These are phyloP conservation scores for Ophioderma brevispina DNA, from an alignment of 35 echinoderm and acorn worm species.

Conservation along the genomic window DNA sequence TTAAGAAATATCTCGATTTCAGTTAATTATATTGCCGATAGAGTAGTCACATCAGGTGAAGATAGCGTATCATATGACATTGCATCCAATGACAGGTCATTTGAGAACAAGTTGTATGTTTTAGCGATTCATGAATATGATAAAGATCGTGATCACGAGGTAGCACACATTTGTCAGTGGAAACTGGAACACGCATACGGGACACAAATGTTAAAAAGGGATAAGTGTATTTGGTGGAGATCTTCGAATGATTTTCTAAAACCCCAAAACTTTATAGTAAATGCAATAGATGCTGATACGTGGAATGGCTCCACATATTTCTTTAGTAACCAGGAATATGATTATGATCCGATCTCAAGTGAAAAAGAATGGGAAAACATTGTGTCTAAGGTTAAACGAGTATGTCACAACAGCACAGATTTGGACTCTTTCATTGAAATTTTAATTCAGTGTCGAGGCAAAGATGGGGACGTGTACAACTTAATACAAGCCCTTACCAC, in stretches of 20 bases:
- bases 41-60: background rate
- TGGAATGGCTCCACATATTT: background rate
- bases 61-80: background rate
- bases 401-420: background rate
- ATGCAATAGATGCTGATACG: background rate
- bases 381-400: background rate
- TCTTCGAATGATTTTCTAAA: background rate
- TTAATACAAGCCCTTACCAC: too few species aligned
- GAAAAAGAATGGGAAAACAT: background rate
- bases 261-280: background rate
- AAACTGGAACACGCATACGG: background rate
- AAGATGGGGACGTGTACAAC: background rate
- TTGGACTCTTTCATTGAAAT: background rate
- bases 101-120: background rate
- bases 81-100: background rate
- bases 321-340: background rate
- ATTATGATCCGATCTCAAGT: too few species aligned
- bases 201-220: background rate
- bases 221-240: background rate
- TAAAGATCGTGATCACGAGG: background rate
- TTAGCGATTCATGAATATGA: background rate
- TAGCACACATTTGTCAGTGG: too few species aligned
- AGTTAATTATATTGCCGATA: background rate
- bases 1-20: background rate
- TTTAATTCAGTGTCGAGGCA: background rate